These are phyloP conservation scores for Drosophila pseudotalamancana DNA, from an alignment of 2,888 invertebrate genomes.

Conservation along the genomic window DNA sequence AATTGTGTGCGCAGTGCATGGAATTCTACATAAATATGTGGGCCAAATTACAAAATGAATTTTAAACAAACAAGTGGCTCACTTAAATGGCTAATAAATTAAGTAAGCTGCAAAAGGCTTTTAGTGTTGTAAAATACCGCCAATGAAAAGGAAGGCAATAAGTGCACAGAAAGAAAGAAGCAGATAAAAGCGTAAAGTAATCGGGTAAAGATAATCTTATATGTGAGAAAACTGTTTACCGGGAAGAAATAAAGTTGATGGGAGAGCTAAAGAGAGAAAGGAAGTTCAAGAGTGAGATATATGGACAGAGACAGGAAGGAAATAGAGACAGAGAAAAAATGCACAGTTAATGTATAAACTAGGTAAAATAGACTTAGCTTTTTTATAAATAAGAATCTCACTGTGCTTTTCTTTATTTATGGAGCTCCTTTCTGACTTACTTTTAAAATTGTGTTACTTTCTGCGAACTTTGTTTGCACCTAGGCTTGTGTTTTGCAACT, in stretches of 20 bases:
- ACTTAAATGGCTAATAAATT: conserved; percentile 29
- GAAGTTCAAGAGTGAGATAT: background rate
- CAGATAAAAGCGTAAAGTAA: background rate
- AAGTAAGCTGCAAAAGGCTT: conserved; percentile 7
- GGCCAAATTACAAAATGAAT: conserved; percentile 44
- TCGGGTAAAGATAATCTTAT: background rate
- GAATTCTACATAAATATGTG: conserved; percentile 45
- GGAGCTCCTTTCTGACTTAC: background rate
- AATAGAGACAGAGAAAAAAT: background rate
- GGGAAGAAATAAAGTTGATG: background rate
- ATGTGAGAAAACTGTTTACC: background rate
- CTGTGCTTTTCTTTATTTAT: background rate
- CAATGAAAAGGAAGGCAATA: background rate
- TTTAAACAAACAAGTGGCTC: conserved; percentile 28
- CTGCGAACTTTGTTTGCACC: too few species aligned
- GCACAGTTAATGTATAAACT: background rate
- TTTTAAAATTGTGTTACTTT: too few species aligned
- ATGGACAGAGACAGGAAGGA: background rate
- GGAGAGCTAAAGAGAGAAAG: background rate
- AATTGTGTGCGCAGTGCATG: conserved; percentile 12
- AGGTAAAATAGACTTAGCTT: background rate
- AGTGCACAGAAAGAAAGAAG: background rate
- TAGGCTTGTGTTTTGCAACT: too few species aligned
- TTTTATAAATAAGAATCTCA: background rate
- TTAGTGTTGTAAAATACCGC: background rate